Evolutionary conservation across 1,140 invertebrate species (phyloP).

Genomic region (Spodoptera litura): DNA sequence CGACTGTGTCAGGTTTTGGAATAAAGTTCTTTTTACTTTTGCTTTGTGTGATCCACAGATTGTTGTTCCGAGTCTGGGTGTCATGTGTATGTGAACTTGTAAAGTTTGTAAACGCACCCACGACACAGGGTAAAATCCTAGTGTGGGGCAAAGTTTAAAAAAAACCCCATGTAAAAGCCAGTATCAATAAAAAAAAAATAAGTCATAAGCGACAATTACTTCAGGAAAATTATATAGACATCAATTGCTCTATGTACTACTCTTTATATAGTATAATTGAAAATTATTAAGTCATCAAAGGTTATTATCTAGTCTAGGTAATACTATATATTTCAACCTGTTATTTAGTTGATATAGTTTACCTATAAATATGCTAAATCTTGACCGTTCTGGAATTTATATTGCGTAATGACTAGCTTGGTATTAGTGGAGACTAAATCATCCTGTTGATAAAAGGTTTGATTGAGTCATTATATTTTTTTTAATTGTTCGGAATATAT

Average conservation of each 20-base stretch:
- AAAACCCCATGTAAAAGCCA: too few relatives aligned
- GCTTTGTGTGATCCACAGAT: too few relatives aligned
- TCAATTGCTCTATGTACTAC: slow-evolving; percentile 1
- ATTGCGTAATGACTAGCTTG: neutral
- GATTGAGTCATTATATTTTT: too few relatives aligned
- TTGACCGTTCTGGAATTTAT: neutral
- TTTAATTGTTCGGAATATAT: too few relatives aligned
- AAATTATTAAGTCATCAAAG: slow-evolving; percentile 43
- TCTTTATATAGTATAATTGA: slow-evolving; percentile 18
- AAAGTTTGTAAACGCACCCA: too few relatives aligned
- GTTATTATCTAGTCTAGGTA: neutral
- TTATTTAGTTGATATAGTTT: slow-evolving; percentile 9
- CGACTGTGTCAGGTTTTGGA: neutral
- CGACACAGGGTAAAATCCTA: too few relatives aligned
- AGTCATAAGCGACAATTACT: neutral
- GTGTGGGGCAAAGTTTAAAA: too few relatives aligned
- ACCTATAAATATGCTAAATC: slow-evolving; percentile 11
- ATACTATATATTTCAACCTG: neutral
- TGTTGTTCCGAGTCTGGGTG: too few relatives aligned
- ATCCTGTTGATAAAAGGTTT: too few relatives aligned
- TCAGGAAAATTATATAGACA: slow-evolving; percentile 11
- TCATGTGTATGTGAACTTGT: too few relatives aligned
- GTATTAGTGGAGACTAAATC: too few relatives aligned
- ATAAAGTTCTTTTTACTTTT: neutral
- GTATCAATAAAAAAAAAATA: neutral